phyloP scores from a whole-genome alignment of 2,888 invertebrate genomes.

The Polietes domitor region DNA sequence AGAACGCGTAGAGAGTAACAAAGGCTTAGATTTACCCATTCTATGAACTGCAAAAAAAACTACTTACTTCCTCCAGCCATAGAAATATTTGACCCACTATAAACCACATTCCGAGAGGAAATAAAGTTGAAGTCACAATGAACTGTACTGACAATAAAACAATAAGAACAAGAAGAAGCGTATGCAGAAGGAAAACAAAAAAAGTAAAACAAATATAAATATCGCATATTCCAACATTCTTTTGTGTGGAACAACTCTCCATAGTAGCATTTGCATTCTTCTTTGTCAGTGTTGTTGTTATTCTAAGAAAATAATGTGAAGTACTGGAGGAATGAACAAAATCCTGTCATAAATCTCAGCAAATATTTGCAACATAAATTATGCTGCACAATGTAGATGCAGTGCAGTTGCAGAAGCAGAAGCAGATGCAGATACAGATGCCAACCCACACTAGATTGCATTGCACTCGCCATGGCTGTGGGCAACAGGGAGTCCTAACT shows the following conservation, averaged over 20 bases:
- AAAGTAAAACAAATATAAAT: background rate
- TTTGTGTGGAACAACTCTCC: slow-evolving; percentile 21
- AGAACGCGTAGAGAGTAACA: no score
- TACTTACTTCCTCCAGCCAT: background rate
- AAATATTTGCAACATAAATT: slow-evolving; percentile 66
- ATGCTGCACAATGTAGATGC: slow-evolving; percentile 61
- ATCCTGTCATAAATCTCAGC: slow-evolving; percentile 67
- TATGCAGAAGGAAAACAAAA: no score
- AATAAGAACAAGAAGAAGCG: background rate
- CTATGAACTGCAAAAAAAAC: no score
- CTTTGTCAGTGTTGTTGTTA: slow-evolving; percentile 19
- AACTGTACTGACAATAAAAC: slow-evolving; percentile 23
- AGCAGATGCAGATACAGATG: slow-evolving; percentile 25
- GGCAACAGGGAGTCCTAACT: background rate
- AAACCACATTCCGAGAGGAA: background rate
- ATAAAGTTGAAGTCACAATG: slow-evolving; percentile 3
- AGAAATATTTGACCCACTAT: slow-evolving; percentile 5
- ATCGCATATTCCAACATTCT: slow-evolving; percentile 44
- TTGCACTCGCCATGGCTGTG: slow-evolving; percentile 13
- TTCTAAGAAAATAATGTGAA: slow-evolving; percentile 38
- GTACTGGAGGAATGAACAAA: slow-evolving; percentile 57
- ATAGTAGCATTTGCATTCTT: slow-evolving; percentile 36
- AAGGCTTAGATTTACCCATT: no score
- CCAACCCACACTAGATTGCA: slow-evolving; percentile 47
- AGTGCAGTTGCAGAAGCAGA: slow-evolving; percentile 55